Conservation (phyloP, 2,113 vertebrate species). For the Ciconia boyciana region DNA sequence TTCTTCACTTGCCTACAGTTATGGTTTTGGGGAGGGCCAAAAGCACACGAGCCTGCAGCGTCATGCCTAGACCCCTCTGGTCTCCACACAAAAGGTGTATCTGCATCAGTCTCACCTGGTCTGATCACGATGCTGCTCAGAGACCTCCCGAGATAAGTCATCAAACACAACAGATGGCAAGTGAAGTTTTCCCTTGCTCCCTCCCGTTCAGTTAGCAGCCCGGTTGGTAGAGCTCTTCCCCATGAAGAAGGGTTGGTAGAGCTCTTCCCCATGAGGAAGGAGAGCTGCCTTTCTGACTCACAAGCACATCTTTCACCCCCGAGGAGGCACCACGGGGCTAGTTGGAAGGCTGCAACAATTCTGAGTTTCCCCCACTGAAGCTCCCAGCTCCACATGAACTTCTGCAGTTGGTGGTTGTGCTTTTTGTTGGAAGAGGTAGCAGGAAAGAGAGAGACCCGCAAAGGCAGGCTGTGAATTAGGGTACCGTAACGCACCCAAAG, state of each 20-base stretch:
- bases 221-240: not conserved
- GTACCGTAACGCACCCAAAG: not conserved
- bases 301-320: not conserved
- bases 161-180: not conserved
- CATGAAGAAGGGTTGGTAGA: not conserved
- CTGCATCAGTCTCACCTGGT: not conserved
- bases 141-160: not conserved
- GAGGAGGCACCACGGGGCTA: not conserved
- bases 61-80: not conserved
- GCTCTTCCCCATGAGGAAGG: not conserved
- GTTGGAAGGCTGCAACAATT: not conserved
- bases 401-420: not conserved
- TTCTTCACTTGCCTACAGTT: not conserved
- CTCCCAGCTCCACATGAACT: not conserved
- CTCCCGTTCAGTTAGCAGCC: not conserved
- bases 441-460: not conserved
- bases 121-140: not conserved
- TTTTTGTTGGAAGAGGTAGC: not conserved
- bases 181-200: not conserved
- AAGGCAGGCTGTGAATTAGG: not conserved
- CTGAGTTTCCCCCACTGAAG: not conserved
- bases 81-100: not conserved
- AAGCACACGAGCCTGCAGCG: not conserved
- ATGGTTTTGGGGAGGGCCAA: not conserved
- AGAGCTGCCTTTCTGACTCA: not conserved